These are phyloP conservation scores for Sepiola atlantica DNA, from an alignment of 2,888 invertebrate species.

Conservation along the genomic window DNA sequence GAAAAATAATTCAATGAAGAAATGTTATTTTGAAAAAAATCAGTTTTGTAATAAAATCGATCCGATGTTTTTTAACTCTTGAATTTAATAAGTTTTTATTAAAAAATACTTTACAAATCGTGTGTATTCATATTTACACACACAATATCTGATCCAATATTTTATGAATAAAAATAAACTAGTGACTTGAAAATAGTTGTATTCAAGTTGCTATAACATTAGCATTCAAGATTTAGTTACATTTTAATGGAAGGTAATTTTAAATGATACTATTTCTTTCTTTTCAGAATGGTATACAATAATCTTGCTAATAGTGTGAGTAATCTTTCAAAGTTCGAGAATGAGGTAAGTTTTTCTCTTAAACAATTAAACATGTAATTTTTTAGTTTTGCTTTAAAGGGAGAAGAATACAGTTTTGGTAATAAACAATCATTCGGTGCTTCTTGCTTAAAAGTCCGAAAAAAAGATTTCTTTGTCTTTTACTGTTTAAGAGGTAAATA, in stretches of 20 bases:
- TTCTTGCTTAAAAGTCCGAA: too few species aligned
- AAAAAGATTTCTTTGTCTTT: too few species aligned
- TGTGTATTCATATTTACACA: too few species aligned
- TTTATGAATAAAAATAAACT: too few species aligned
- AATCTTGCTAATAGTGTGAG: constrained; percentile 41
- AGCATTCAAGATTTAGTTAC: neutral
- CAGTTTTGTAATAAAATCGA: too few species aligned
- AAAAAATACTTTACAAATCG: too few species aligned
- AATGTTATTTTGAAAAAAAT: too few species aligned
- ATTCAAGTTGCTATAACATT: neutral
- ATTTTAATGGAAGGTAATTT: neutral
- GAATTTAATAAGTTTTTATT: too few species aligned
- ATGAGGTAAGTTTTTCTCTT: constrained; percentile 40
- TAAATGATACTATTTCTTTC: neutral
- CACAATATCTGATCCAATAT: too few species aligned
- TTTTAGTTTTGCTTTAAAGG: neutral
- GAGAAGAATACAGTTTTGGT: neutral
- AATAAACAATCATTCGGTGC: neutral
- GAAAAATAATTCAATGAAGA: too few species aligned
- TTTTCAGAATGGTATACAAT: constrained; percentile 41
- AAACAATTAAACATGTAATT: neutral
- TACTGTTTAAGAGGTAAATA: too few species aligned
- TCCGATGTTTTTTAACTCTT: too few species aligned
- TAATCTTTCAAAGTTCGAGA: constrained; percentile 23
- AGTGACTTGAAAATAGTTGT: neutral